Percentiles rank a stretch among this genome's conserved stretches.
Conservation (phyloP, 1,140 invertebrate genomes). For the Aradophagus sp. region DNA sequence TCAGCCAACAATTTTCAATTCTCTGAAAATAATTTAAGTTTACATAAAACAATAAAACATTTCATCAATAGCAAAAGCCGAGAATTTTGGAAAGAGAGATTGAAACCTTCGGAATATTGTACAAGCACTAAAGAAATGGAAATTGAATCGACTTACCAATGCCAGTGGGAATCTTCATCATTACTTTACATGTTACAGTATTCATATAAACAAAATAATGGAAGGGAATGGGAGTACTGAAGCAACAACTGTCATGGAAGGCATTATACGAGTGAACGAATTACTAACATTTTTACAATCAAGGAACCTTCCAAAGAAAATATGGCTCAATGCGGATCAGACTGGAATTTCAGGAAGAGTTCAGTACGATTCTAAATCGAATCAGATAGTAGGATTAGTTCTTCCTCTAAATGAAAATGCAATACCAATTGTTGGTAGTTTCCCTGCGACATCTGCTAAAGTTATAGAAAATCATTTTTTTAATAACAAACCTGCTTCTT, state of each 20-base stretch:
- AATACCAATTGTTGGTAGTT: too few relatives aligned
- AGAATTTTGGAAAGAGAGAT: slow-evolving; percentile 9
- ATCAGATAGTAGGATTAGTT: slow-evolving; percentile 10
- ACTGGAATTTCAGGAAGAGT: slow-evolving; percentile 6
- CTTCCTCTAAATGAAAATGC: too few relatives aligned
- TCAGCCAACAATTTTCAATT: slow-evolving; percentile 3
- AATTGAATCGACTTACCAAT: not conserved
- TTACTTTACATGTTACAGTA: slow-evolving; percentile 3
- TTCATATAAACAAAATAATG: slow-evolving; percentile 2
- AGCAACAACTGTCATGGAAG: slow-evolving; percentile 1
- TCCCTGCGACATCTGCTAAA: too few relatives aligned
- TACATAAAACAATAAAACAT: not conserved
- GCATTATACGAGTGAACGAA: not conserved
- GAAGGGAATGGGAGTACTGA: not conserved
- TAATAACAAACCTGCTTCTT: too few relatives aligned
- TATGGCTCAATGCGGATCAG: slow-evolving; percentile 11
- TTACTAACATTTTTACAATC: not conserved
- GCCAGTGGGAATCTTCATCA: slow-evolving; percentile 4
- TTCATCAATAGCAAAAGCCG: not conserved
- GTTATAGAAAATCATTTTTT: too few relatives aligned
- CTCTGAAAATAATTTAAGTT: not conserved
- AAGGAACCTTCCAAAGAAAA: slow-evolving; percentile 1
- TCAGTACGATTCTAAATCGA: slow-evolving; percentile 10
- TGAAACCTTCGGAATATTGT: too few relatives aligned
- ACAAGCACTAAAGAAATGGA: too few relatives aligned